Evolutionary conservation across 2,888 invertebrate genomes (phyloP).

Genomic region (Eutolmus rufibarbis): DNA sequence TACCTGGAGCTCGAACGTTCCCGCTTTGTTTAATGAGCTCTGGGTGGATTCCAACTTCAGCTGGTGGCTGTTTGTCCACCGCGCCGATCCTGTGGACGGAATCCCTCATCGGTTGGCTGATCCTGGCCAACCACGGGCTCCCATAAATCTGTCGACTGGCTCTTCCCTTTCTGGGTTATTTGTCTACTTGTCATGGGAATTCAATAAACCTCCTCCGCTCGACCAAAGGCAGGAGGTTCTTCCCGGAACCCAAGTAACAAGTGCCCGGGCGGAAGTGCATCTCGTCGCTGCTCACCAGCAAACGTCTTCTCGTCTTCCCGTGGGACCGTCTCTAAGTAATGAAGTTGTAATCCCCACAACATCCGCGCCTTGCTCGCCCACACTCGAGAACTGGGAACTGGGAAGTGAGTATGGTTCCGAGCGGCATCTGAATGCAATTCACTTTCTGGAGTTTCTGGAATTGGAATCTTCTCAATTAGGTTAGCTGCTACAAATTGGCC

Average conservation of each 20-base stretch:
- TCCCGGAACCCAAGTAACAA: conserved; percentile 2
- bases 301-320: neutral
- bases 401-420: neutral
- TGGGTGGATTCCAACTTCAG: neutral
- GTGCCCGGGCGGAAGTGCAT: neutral
- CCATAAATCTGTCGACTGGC: neutral
- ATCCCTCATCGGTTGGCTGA: neutral
- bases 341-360: neutral
- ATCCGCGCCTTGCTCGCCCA: neutral
- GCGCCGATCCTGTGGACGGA: neutral
- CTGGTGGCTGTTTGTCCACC: neutral
- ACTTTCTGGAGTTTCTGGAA: neutral
- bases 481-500: neutral
- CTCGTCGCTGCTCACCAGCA: neutral
- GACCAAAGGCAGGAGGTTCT: neutral
- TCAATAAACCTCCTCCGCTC: conserved; percentile 16
- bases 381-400: neutral
- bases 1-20: neutral
- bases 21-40: neutral
- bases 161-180: neutral
- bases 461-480: neutral
- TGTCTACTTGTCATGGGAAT: conserved; percentile 27
- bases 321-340: neutral
- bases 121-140: neutral
- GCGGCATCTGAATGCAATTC: neutral